Evolutionary conservation across 1,140 invertebrate genomes (phyloP), one percentile per base, ranked within the genome.

Genomic region (Zaprionus tsacasi): DNA sequence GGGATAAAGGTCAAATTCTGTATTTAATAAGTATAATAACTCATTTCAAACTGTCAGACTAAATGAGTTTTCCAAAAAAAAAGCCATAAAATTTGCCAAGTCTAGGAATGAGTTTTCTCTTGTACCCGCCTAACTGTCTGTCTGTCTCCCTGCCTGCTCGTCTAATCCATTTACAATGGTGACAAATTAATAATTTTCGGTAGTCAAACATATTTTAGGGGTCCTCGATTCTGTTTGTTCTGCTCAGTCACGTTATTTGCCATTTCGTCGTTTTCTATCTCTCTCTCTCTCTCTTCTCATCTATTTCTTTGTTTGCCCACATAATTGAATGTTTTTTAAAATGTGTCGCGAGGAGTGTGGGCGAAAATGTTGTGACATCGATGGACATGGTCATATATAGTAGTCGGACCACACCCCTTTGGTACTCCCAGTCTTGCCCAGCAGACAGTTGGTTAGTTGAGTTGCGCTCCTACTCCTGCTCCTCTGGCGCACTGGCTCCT

Each of bases 311-410:
- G 82, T 87, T 87, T 87, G 82, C 76, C 48, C 70, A 79, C 83
- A 87, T 87, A 87, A 87, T 87, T 87, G 79, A 88, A 79, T 88
- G 83, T 79, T 78, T 82, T 86, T 87, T 87, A 82, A 87, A 87
- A 77, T 59, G 43, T 54, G 43, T 33, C 2, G 38, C 35, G 54
- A 38, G 74, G 78, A 79, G 60, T 72, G 64, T 38, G 63, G 38
- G 63, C 66, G 48, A 50, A 43, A 43, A 71, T 56, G 65, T 58
- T 73, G 65, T 63, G 70, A 87, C 82, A 82, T 76, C 82, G 76
- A 68, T 78, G 70, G 69, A 70, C 69, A 59, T 69, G 7, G 35
- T 15, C 48, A 36, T 64, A 35, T 64, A 59, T 35, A 10, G 33
- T 45, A 54, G 57, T 30, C 76, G 64, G 17, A 27, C 59, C 50